These are phyloP conservation scores for Phoebastria nigripes DNA, from an alignment of 2,797 vertebrate genomes.

Conservation along the genomic window DNA sequence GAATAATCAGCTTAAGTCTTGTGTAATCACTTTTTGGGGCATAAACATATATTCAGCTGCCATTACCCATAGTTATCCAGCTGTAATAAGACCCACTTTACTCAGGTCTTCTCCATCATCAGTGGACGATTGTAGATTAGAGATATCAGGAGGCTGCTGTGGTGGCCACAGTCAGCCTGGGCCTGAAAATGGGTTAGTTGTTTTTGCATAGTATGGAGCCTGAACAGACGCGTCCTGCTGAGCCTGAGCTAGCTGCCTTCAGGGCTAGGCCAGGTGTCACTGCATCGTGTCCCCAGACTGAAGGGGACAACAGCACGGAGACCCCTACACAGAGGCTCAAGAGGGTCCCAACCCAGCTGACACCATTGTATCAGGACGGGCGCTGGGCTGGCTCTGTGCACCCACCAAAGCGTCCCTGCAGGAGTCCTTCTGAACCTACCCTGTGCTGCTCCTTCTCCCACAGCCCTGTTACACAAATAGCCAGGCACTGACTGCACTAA, in stretches of 20 bases:
- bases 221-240: neutral
- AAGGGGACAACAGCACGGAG: neutral
- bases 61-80: neutral
- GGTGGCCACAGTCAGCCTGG: neutral
- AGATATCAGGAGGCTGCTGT: fast-evolving
- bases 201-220: neutral
- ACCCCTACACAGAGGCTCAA: neutral
- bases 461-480: neutral
- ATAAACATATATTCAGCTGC: neutral
- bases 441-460: neutral
- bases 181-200: neutral
- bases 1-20: neutral
- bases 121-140: neutral
- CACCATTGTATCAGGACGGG: fast-evolving
- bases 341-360: neutral
- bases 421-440: neutral
- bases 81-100: neutral
- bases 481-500: neutral
- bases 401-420: neutral
- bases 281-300: neutral
- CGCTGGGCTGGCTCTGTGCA: neutral
- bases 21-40: neutral
- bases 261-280: neutral
- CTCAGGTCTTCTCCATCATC: neutral
- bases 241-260: neutral